A percentile compares a stretch with the other conserved stretches of the same genome.
Evolutionary conservation across 2,888 invertebrate genomes (phyloP).

Genomic region (Drosophila paranaensis): DNA sequence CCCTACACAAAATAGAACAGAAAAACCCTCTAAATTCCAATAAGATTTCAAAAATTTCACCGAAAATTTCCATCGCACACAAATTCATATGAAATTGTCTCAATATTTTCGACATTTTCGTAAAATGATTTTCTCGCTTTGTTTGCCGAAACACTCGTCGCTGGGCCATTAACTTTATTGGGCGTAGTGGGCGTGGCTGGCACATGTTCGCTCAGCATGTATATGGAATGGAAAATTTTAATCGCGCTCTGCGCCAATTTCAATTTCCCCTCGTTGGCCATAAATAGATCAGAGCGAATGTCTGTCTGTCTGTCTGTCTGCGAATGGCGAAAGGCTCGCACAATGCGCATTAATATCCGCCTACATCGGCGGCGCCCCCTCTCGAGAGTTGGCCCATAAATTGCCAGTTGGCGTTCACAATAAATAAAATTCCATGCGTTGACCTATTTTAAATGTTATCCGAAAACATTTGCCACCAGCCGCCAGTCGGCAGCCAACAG

Average conservation of each 20-base stretch:
- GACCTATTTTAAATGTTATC: conserved; percentile 58
- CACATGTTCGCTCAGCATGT: conserved; percentile 5
- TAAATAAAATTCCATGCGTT: conserved; percentile 61
- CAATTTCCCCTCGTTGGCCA: conserved; percentile 52
- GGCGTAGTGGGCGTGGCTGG: neutral
- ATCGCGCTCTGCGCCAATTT: conserved; percentile 39
- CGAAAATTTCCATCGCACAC: neutral
- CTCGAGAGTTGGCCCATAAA: conserved; percentile 31
- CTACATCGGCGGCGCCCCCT: neutral
- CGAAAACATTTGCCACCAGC: conserved; percentile 32
- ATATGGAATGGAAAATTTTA: conserved; percentile 31
- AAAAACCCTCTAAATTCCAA: neutral
- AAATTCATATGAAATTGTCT: neutral
- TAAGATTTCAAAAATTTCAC: neutral
- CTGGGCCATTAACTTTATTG: conserved; percentile 5
- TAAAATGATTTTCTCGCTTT: conserved; percentile 1
- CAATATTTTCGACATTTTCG: conserved; percentile 2
- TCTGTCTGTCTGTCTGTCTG: conserved; percentile 30
- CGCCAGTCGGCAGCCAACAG: neutral
- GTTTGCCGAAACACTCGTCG: neutral
- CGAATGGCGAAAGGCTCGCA: conserved; percentile 20
- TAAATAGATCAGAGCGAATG: conserved; percentile 50
- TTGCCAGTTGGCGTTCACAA: conserved; percentile 47
- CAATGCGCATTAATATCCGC: conserved; percentile 45
- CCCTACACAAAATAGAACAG: no score